Evolutionary conservation across 2,113 vertebrate genomes (phyloP), one percentile per base, ranked within the genome.

Genomic region (Chaetodon trifascialis): DNA sequence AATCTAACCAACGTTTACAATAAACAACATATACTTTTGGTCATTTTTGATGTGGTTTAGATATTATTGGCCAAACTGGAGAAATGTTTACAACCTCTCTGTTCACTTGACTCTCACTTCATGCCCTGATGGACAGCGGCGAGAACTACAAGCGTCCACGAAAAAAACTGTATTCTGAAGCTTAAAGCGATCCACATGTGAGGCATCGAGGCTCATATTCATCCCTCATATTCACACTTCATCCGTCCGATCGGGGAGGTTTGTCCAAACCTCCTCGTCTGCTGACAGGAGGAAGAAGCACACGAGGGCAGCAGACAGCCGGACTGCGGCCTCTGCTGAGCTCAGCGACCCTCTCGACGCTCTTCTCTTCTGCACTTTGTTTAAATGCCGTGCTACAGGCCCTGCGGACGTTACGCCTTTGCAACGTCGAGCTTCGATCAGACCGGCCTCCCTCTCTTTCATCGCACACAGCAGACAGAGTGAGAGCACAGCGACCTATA

Each of bases 401-500:
- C 76, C 54, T 3, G 56, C 25, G 73, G 81, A 25, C 69, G 4
- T 70, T 23, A 64, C 74, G 69, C 54, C 72, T 76, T n/a, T 65
- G 79, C 76, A 63, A 74, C 52, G 80, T 71, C 72, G 62, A 15
- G 34, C 40, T 77, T 64, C 49, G 62, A 54, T 64, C 54, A 0
- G 40, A 77, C 9, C 73, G 49, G n/a, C 52, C 59, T 55, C 36
- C 23, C 55, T 63, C 80, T n/a, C 70, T 56, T 30, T 91, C 86
- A 89, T 95, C 93, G 88, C 91, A 93, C 89, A 89, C 88, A 85
- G 73, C 82, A 80, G 83, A 93, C 95, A 91, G 94, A 88, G 92
- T 92, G 87, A 88, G 93, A 83, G 94, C 73, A 56, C 67, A 88
- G 89, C 91, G 95, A 95, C 95, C 88, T 95, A 92, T 95, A 96